Evolutionary conservation across 2,888 invertebrate species (phyloP), one percentile per base, ranked within the genome.

Genomic region (Masnerella sp.): DNA sequence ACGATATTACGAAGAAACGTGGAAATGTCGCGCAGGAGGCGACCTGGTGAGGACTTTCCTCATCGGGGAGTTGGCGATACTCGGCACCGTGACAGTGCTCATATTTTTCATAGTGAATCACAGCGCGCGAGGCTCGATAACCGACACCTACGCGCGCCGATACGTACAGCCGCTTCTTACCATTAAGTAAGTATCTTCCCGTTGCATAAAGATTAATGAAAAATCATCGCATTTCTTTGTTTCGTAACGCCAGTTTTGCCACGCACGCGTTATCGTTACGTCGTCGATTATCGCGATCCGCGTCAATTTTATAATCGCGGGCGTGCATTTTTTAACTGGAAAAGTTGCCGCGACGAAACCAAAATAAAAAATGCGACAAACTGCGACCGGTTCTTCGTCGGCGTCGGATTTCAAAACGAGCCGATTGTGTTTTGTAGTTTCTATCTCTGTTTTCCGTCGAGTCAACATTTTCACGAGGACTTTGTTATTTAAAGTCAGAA

Each of bases 71-170:
- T 87, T 93, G 82, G 89, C 90, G 5, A 89, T 93, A 75, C 91
- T 94, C 65, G 90, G 90, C 9, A 84, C 90, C 34, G 90, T 93
- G 58, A 90, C 93, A 83, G 84, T 93, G 77, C 88, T 93, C 28
- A 88, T 93, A 72, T 89, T 92, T 38, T 90, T 90, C 18, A 89
- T 94, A 77, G 92, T 93, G 28, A 92, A 91, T 84, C 91, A 93
- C 79, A 93, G 93, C 77, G 92, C 93, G 8, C 90, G 92, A 79
- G 96, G 96, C 20, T 92, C 94, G 71, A 95, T 96, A 79, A 92
- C 93, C 71, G 93, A 95, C 78, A 91, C 92, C 18, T 90, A 91
- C 58, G 91, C 92, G 4, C 89, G 96, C 77, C 90, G 91, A 80
- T 89, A 90, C 80, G 94, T 96, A 8, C 90, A 94, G 5, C 91